A percentile compares a stretch with the other conserved stretches of the same genome.
phyloP scores from a whole-genome alignment of 2,888 invertebrate genomes.

The Dendrolimus pini region DNA sequence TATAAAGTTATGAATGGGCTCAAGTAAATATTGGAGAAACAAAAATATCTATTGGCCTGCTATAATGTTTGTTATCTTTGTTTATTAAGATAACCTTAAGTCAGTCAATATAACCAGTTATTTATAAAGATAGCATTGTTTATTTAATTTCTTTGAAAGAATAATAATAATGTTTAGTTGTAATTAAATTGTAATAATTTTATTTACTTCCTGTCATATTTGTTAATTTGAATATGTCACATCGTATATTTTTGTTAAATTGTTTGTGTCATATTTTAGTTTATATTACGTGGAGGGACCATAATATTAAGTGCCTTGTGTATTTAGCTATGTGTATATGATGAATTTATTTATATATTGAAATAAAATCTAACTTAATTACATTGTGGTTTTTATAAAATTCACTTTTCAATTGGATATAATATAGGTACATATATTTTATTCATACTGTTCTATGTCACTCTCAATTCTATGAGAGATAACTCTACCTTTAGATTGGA shows the following conservation, averaged over 20 bases:
- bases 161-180: not conserved
- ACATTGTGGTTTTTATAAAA: not conserved
- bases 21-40: not conserved
- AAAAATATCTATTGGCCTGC: not conserved
- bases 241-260: not conserved
- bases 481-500: too few species aligned
- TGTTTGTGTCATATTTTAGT: constrained; percentile 24
- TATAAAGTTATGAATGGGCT: not conserved
- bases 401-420: too few species aligned
- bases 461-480: too few species aligned
- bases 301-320: constrained; percentile 70
- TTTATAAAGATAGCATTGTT: not conserved
- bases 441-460: too few species aligned
- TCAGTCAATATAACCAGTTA: too few species aligned
- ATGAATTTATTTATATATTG: constrained; percentile 39
- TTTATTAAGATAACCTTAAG: too few species aligned
- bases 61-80: not conserved
- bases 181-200: not conserved
- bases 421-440: too few species aligned
- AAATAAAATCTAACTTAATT: constrained; percentile 33
- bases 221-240: not conserved
- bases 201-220: not conserved
- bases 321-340: constrained; percentile 50
- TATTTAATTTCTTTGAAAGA: not conserved
- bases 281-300: constrained; percentile 61